Percentiles rank a stretch among this genome's conserved stretches.
phyloP scores from a whole-genome alignment of 1,140 invertebrate genomes.

The Caenorhabditis remanei region DNA sequence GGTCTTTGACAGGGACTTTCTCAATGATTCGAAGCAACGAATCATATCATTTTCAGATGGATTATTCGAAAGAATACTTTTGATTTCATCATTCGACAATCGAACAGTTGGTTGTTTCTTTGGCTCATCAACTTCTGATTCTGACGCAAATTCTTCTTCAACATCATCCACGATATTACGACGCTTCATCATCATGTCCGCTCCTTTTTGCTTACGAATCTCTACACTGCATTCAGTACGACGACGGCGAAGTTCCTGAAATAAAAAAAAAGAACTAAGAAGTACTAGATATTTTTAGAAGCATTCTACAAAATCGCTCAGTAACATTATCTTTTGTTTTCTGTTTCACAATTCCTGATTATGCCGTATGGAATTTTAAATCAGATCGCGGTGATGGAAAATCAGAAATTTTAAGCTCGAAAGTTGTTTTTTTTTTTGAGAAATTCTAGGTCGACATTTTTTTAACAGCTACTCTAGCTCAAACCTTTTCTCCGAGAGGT shows the following conservation, averaged over 20 bases:
- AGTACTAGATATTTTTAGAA: no score
- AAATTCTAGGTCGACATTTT: no score
- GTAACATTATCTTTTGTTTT: no score
- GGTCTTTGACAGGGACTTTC: slow-evolving; percentile 67
- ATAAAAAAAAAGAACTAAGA: not conserved
- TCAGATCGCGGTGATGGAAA: no score
- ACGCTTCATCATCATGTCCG: slow-evolving; percentile 92
- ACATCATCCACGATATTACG: slow-evolving; percentile 85
- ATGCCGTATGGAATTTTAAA: no score
- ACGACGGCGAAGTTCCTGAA: slow-evolving; percentile 89
- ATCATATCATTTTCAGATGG: slow-evolving; percentile 62
- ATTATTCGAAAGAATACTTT: slow-evolving; percentile 37
- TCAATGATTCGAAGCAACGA: slow-evolving; percentile 66
- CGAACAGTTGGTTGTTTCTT: not conserved
- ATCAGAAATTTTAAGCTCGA: no score
- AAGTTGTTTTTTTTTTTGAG: no score
- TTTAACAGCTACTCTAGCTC: no score
- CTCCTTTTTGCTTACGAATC: slow-evolving; percentile 93
- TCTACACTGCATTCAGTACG: slow-evolving; percentile 95
- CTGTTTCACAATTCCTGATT: no score
- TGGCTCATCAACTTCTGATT: slow-evolving; percentile 25
- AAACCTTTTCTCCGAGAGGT: no score
- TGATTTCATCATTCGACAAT: slow-evolving; percentile 62
- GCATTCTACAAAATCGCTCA: no score
- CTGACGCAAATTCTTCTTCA: slow-evolving; percentile 77